These are phyloP conservation scores for Megaceryle alcyon DNA, from an alignment of 2,797 vertebrate genomes.

Conservation along the genomic window DNA sequence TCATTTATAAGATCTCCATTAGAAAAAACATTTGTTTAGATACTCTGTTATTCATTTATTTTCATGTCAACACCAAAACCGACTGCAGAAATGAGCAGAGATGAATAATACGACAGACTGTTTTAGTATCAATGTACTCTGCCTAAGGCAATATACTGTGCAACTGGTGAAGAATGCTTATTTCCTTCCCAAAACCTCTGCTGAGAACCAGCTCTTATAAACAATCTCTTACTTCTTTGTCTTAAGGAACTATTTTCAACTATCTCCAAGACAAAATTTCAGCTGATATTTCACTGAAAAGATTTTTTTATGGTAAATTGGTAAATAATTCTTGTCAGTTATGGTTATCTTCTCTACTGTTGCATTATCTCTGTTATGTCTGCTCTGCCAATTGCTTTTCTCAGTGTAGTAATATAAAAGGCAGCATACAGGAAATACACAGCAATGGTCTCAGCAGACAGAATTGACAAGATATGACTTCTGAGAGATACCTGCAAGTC, in stretches of 20 bases:
- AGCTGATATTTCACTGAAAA: slow-evolving; percentile 1
- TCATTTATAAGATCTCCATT: slow-evolving; percentile 59
- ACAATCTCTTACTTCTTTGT: slow-evolving; percentile 48
- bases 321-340: not conserved
- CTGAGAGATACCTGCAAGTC: not conserved
- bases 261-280: not conserved
- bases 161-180: slow-evolving; percentile 72
- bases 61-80: slow-evolving; percentile 68
- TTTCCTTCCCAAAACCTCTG: slow-evolving; percentile 72
- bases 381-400: not conserved
- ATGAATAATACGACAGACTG: slow-evolving; percentile 57
- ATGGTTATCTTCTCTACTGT: not conserved
- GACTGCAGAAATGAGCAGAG: slow-evolving; percentile 50
- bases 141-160: slow-evolving; percentile 72
- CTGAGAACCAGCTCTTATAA: slow-evolving; percentile 58
- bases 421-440: not conserved
- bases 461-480: slow-evolving; percentile 3
- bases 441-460: not conserved
- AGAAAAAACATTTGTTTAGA: slow-evolving; percentile 73
- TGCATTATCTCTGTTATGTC: not conserved
- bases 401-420: not conserved
- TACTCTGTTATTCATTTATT: slow-evolving; percentile 69
- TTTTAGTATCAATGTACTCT: slow-evolving; percentile 54
- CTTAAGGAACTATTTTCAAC: slow-evolving; percentile 33
- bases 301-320: slow-evolving; percentile 26